Percentiles rank a stretch among this genome's conserved stretches.
These are phyloP conservation scores for Wasmannia auropunctata DNA, from an alignment of 1,140 invertebrate genomes.

Conservation along the genomic window DNA sequence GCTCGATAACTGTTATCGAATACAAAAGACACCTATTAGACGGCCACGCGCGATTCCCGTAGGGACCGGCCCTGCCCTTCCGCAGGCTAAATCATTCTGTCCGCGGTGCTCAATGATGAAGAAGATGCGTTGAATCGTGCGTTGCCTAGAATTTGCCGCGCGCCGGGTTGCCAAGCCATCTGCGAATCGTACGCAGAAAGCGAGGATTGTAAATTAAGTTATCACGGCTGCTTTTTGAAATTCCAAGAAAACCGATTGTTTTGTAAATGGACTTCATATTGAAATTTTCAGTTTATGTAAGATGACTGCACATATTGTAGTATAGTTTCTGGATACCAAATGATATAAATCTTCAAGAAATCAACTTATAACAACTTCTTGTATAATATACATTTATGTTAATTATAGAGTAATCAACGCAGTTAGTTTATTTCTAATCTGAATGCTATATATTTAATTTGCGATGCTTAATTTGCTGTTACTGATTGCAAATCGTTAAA, in stretches of 20 bases:
- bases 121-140: not conserved
- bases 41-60: not conserved
- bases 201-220: not conserved
- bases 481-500: not conserved
- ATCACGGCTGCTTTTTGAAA: not conserved
- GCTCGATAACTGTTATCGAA: slow-evolving; percentile 36
- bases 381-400: not conserved
- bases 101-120: not conserved
- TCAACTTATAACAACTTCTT: not conserved
- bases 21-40: slow-evolving; percentile 10
- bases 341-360: no score
- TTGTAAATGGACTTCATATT: not conserved
- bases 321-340: no score
- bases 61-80: not conserved
- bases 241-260: not conserved
- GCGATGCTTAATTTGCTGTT: not conserved
- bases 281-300: not conserved
- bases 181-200: not conserved
- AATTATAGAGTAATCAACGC: no score
- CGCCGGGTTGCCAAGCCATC: not conserved
- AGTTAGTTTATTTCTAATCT: not conserved
- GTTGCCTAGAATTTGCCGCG: not conserved
- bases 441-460: not conserved
- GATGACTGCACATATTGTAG: not conserved
- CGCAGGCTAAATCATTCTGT: not conserved